A percentile compares a stretch with the other conserved stretches of the same genome.
Conservation (phyloP, 1,140 invertebrate genomes). For the Wasmannia auropunctata region DNA sequence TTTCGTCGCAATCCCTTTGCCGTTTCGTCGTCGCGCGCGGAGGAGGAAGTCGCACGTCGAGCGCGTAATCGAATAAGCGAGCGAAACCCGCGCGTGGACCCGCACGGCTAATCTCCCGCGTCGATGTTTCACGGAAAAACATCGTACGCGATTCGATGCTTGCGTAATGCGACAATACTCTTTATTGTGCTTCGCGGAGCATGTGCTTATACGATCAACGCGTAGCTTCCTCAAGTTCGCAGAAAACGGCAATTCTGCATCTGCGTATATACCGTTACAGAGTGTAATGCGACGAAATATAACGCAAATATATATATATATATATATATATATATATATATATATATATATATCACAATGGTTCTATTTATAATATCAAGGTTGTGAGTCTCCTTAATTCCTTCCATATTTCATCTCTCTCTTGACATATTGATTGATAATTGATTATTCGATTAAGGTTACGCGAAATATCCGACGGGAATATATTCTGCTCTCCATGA, state of each 20-base stretch:
- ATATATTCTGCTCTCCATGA: not conserved
- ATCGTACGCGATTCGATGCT: not conserved
- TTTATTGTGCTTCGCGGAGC: not conserved
- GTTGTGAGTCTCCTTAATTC: not conserved
- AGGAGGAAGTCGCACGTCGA: not conserved
- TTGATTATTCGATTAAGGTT: slow-evolving; percentile 30
- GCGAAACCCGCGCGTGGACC: not conserved
- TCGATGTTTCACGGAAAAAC: slow-evolving; percentile 36
- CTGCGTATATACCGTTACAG: not conserved
- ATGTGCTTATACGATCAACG: not conserved
- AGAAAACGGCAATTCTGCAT: not conserved
- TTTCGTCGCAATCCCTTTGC: not conserved
- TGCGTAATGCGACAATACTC: not conserved
- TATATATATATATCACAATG: too few relatives aligned
- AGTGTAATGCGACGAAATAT: not conserved
- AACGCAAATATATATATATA: too few relatives aligned
- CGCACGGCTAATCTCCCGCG: not conserved
- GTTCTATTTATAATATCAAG: slow-evolving; percentile 21
- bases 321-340: too few relatives aligned
- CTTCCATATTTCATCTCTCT: slow-evolving; percentile 14
- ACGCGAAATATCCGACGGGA: not conserved
- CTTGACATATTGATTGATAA: slow-evolving; percentile 25
- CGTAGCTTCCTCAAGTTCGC: not conserved
- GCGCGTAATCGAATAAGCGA: slow-evolving; percentile 14
- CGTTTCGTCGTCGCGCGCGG: not conserved